Conservation (phyloP, 2,888 invertebrate species). For the Caradrina kadenii region DNA sequence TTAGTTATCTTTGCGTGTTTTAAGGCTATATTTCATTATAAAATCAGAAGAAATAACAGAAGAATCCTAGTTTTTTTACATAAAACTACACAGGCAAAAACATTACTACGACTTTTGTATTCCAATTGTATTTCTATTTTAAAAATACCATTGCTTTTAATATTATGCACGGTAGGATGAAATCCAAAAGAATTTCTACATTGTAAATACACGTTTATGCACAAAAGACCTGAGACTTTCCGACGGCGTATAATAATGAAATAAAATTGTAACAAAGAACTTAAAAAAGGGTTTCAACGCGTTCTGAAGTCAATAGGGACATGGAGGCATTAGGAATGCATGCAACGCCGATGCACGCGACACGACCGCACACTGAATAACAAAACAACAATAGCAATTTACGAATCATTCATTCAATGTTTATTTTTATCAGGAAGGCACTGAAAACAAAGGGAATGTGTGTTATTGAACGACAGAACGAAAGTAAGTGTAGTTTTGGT, state of each 20-base stretch:
- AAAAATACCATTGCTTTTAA: background rate
- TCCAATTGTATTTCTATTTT: slow-evolving; percentile 10
- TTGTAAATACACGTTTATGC: background rate
- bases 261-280: background rate
- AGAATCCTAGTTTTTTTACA: too few relatives aligned
- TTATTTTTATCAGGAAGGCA: background rate
- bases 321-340: slow-evolving; percentile 7
- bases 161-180: background rate
- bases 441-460: background rate
- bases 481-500: too few relatives aligned
- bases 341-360: slow-evolving; percentile 5
- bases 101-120: background rate
- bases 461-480: background rate
- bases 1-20: too few relatives aligned
- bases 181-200: slow-evolving; percentile 1
- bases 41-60: too few relatives aligned
- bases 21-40: too few relatives aligned
- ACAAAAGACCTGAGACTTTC: too few relatives aligned
- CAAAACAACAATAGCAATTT: slow-evolving; percentile 1
- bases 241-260: background rate
- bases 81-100: background rate
- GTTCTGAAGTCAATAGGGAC: background rate
- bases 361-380: background rate
- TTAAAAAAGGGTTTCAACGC: background rate
- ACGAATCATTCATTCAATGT: slow-evolving; percentile 7